These are phyloP conservation scores for Sigmodon hispidus DNA, from an alignment of 2,113 vertebrate genomes.

Conservation along the genomic window DNA sequence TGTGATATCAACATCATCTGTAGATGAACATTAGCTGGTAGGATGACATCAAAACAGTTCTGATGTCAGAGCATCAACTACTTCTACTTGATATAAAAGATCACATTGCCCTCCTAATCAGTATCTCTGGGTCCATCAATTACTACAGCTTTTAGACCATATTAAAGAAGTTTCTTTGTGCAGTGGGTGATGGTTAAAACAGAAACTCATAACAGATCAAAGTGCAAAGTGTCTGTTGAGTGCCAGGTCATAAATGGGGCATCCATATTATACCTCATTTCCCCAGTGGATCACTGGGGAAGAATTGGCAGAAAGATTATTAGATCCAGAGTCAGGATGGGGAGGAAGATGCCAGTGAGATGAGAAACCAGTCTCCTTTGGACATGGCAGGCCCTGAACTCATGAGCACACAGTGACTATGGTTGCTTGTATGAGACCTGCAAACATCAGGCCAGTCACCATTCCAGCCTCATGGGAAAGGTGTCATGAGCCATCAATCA, in stretches of 20 bases:
- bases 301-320: not conserved
- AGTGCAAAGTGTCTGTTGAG: not conserved
- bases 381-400: no score
- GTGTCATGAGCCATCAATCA: no score
- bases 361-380: not conserved
- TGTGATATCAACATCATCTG: not conserved
- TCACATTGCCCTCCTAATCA: not conserved
- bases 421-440: not conserved
- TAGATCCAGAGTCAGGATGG: not conserved
- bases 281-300: not conserved
- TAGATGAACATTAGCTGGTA: not conserved
- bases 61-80: not conserved
- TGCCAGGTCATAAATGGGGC: no score
- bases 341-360: not conserved
- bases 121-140: no score
- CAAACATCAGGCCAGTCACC: not conserved
- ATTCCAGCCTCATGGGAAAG: no score
- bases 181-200: not conserved
- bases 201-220: not conserved
- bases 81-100: slow-evolving; percentile 39
- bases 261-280: not conserved
- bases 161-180: not conserved
- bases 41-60: slow-evolving; percentile 7
- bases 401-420: not conserved
- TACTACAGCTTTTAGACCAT: no score